These are phyloP conservation scores for Forficula auricularia DNA, from an alignment of 1,140 invertebrate species.

Conservation along the genomic window DNA sequence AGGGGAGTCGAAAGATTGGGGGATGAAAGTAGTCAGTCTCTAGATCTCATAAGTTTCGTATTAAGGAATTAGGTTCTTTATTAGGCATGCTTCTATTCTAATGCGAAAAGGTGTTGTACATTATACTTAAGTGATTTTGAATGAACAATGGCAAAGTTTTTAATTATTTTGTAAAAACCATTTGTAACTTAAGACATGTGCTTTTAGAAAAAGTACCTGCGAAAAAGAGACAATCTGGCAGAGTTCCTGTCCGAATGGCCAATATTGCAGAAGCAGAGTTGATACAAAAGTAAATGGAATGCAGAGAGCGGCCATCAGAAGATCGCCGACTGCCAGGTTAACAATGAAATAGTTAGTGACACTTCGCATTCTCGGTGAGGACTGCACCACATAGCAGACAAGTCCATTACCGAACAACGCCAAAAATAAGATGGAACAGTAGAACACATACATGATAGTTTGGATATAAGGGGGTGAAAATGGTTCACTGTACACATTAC, in stretches of 20 bases:
- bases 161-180: too few relatives aligned
- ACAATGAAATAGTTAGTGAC: constrained; percentile 77
- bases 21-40: too few relatives aligned
- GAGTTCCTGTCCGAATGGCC: constrained; percentile 62
- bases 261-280: constrained; percentile 52
- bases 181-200: too few relatives aligned
- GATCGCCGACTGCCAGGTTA: constrained; percentile 68
- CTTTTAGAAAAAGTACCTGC: constrained; percentile 18
- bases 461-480: constrained; percentile 40
- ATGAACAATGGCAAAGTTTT: too few relatives aligned
- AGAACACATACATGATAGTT: constrained; percentile 48
- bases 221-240: constrained; percentile 62
- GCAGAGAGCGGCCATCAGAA: constrained; percentile 68
- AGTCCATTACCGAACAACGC: constrained; percentile 60
- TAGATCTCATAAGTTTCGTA: too few relatives aligned
- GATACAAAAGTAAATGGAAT: constrained; percentile 69
- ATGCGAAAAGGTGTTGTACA: too few relatives aligned
- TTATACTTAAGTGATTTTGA: too few relatives aligned
- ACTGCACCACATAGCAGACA: constrained; percentile 64
- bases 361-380: constrained; percentile 61
- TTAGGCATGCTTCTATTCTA: too few relatives aligned
- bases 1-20: too few relatives aligned
- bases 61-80: too few relatives aligned
- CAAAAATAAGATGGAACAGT: constrained; percentile 51
- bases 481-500: too few relatives aligned